These are phyloP conservation scores for Ctenicera cuprea DNA, from an alignment of 2,888 invertebrate genomes.

Conservation along the genomic window DNA sequence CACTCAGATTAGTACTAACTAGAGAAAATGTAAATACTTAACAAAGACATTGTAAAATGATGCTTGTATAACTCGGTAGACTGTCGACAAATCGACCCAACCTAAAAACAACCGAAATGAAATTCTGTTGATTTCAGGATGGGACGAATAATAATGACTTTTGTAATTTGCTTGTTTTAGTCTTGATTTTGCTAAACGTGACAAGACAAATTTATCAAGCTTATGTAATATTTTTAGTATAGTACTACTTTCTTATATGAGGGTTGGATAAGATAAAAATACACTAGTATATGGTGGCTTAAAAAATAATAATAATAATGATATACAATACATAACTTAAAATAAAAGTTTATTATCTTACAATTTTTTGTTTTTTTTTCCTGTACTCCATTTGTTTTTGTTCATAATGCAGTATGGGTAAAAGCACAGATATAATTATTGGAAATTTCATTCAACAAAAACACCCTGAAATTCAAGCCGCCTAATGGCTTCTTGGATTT, in stretches of 20 bases:
- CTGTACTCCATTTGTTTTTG: too few relatives aligned
- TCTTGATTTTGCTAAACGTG: conserved; percentile 22
- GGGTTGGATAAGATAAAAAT: conserved; percentile 43
- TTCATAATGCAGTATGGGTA: too few relatives aligned
- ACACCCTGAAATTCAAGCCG: too few relatives aligned
- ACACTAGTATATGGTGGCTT: conserved; percentile 50
- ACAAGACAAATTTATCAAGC: conserved; percentile 34
- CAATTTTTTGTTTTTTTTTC: conserved; percentile 4
- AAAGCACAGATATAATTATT: too few relatives aligned
- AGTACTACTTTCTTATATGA: conserved; percentile 38
- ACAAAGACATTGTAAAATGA: conserved; percentile 19
- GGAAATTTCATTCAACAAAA: too few relatives aligned
- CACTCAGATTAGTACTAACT: conserved; percentile 20
- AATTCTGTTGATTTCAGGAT: neutral
- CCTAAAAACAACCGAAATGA: neutral
- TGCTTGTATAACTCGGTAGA: conserved; percentile 13
- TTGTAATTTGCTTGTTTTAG: conserved; percentile 16
- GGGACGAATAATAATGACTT: neutral
- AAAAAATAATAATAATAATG: conserved; percentile 33
- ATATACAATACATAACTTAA: conserved; percentile 19
- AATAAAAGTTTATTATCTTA: conserved; percentile 20
- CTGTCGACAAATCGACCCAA: neutral
- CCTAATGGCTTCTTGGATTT: too few relatives aligned
- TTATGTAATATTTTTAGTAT: conserved; percentile 43
- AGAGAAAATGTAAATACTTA: conserved; percentile 12